phyloP scores from a whole-genome alignment of 2,797 vertebrate genomes.

The Pseudotriccus pelzelni region DNA sequence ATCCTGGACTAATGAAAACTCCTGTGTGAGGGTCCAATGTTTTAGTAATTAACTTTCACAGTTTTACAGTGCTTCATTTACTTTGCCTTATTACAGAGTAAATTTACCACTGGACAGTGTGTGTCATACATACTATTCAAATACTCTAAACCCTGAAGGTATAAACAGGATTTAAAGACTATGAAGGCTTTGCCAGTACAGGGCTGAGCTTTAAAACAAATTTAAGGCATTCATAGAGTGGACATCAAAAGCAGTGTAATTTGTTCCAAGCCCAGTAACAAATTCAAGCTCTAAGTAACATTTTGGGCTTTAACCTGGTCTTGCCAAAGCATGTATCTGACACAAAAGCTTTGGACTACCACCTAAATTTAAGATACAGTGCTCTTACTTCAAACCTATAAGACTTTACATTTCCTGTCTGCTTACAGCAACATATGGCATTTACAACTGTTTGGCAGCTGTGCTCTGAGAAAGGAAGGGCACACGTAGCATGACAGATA shows the following conservation, averaged over 20 bases:
- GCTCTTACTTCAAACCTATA: not conserved
- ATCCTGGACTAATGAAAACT: not conserved
- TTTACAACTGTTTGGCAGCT: constrained; percentile 47
- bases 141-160: not conserved
- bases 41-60: not conserved
- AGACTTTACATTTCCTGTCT: not conserved
- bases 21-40: not conserved
- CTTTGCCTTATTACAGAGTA: not conserved
- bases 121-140: not conserved
- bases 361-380: not conserved
- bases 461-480: constrained; percentile 22
- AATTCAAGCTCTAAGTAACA: not conserved
- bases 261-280: not conserved
- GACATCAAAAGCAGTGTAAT: not conserved
- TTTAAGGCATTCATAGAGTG: not conserved
- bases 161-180: not conserved
- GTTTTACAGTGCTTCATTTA: not conserved
- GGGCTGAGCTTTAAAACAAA: not conserved
- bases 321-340: not conserved
- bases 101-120: not conserved
- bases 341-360: not conserved
- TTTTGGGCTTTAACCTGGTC: not conserved
- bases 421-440: not conserved
- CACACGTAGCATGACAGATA: not conserved
- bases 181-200: not conserved